A percentile compares a stretch with the other conserved stretches of the same genome.
Conservation (phyloP, 2,113 vertebrate genomes). For the Syrmaticus mikado region DNA sequence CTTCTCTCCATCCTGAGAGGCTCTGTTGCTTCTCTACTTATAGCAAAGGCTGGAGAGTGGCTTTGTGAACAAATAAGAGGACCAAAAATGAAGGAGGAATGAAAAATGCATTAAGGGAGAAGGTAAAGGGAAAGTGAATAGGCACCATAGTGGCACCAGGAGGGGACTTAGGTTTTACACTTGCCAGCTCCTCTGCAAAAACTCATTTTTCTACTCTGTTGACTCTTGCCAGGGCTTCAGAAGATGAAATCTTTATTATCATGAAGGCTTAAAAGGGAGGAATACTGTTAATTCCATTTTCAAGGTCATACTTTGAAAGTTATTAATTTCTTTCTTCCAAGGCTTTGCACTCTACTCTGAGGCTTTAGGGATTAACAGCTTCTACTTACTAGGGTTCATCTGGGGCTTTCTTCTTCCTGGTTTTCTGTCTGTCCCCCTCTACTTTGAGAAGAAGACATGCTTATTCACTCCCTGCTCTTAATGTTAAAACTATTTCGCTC, state of each 20-base stretch:
- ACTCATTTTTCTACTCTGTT: slow-evolving; percentile 62
- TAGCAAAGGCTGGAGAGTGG: background rate
- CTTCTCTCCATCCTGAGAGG: background rate
- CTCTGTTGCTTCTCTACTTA: background rate
- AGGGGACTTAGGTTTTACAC: background rate
- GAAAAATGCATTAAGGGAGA: background rate
- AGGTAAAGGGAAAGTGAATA: background rate
- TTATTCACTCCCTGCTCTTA: slow-evolving; percentile 47
- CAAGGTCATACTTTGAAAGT: slow-evolving; percentile 78
- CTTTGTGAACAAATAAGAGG: background rate
- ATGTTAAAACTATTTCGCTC: slow-evolving; percentile 8
- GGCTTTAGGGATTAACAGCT: slow-evolving; percentile 74
- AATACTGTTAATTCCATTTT: slow-evolving; percentile 79
- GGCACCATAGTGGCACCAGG: background rate
- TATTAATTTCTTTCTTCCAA: slow-evolving; percentile 76
- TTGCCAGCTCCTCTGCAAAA: slow-evolving; percentile 16
- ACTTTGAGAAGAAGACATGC: background rate
- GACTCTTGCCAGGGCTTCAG: slow-evolving; percentile 60
- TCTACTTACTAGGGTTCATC: slow-evolving; percentile 56
- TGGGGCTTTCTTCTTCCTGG: slow-evolving; percentile 18
- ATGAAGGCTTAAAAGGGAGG: slow-evolving; percentile 72
- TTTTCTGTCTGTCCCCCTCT: background rate
- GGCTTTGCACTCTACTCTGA: slow-evolving; percentile 66
- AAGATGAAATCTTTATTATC: slow-evolving; percentile 80
- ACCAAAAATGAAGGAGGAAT: background rate